Conservation (phyloP, 2,888 invertebrate species). For the Drosophila niveifrons region DNA sequence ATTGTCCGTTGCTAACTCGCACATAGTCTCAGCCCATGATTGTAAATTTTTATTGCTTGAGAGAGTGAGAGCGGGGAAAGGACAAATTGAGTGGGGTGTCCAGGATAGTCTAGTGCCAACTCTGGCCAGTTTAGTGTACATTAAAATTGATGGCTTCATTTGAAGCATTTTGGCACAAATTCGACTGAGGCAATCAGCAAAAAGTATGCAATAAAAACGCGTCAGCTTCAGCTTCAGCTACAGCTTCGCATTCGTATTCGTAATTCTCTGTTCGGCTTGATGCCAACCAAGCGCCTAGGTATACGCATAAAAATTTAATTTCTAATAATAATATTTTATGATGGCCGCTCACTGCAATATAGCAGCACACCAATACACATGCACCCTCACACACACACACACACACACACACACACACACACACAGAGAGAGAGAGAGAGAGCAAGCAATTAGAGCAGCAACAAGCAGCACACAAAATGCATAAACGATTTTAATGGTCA, state of each 20-base stretch:
- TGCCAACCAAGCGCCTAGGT: conserved; percentile 30
- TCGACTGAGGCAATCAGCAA: conserved; percentile 34
- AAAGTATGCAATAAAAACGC: conserved; percentile 55
- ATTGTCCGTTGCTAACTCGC: background rate
- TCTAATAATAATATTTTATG: conserved; percentile 73
- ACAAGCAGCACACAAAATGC: conserved; percentile 66
- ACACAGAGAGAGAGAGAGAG: background rate
- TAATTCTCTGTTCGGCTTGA: background rate
- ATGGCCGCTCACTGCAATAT: conserved; percentile 35
- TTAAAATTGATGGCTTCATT: conserved; percentile 59
- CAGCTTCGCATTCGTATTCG: background rate
- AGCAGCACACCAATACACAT: conserved; percentile 17
- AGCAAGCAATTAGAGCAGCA: conserved; percentile 58
- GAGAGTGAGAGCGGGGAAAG: background rate
- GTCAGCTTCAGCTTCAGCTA: background rate
- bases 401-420: background rate
- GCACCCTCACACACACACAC: background rate
- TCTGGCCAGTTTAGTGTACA: conserved; percentile 28
- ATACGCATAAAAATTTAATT: conserved; percentile 64
- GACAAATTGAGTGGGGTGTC: no score
- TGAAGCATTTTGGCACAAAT: conserved; percentile 24
- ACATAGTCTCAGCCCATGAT: background rate
- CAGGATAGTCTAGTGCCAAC: conserved; percentile 10
- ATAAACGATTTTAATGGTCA: conserved; percentile 72
- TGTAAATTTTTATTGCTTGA: conserved; percentile 9